Conservation (phyloP, 2,888 invertebrate genomes). For the Synergus umbraculus region DNA sequence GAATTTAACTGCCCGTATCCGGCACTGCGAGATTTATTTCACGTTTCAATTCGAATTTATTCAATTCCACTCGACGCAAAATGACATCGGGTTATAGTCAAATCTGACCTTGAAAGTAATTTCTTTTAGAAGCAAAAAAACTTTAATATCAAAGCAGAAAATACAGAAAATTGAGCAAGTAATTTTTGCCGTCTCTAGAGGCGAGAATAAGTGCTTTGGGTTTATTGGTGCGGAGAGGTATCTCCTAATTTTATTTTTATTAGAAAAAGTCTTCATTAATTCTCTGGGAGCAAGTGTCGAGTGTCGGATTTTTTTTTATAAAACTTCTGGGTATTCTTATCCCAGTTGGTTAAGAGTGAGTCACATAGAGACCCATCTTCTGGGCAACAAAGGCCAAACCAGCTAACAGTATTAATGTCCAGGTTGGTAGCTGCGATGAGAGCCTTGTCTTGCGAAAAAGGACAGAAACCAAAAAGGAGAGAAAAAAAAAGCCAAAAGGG, state of each 20-base stretch:
- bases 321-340: conserved; percentile 9
- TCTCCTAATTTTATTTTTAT: not conserved
- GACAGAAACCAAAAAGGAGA: conserved; percentile 43
- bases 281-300: conserved; percentile 1
- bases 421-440: conserved; percentile 39
- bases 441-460: conserved; percentile 45
- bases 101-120: conserved; percentile 24
- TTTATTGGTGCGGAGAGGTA: not conserved
- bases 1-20: conserved; percentile 4
- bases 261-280: conserved; percentile 35
- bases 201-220: not conserved
- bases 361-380: conserved; percentile 41
- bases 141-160: not conserved
- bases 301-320: conserved; percentile 4
- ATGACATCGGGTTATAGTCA: conserved; percentile 1
- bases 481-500: conserved; percentile 2
- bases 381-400: conserved; percentile 53
- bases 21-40: conserved; percentile 25
- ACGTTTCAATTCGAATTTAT: conserved; percentile 17
- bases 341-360: not conserved
- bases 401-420: conserved; percentile 2
- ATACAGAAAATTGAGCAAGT: not conserved
- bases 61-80: not conserved
- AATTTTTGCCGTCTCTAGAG: not conserved
- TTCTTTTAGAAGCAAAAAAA: conserved; percentile 1